Evolutionary conservation across 2,888 invertebrate species (phyloP).

Genomic region (Amblyjoppa fuscipennis): DNA sequence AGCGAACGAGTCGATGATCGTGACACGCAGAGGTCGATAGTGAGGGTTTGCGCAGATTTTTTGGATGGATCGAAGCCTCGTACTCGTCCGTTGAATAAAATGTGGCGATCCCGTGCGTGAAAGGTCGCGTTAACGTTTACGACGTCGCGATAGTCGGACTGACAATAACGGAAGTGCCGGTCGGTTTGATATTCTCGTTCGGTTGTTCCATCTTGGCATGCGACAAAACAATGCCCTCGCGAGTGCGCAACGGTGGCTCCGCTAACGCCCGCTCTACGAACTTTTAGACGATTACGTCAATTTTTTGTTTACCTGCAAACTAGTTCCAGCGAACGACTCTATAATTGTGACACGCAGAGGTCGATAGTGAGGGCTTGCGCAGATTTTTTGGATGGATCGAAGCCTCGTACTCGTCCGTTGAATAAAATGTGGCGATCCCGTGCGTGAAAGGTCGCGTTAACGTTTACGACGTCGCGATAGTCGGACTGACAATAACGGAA

Average conservation of each 20-base stretch:
- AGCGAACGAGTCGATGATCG: too few relatives aligned
- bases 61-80: too few relatives aligned
- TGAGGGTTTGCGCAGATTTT: too few relatives aligned
- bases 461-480: neutral
- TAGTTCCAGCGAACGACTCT: too few relatives aligned
- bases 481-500: slow-evolving; percentile 4
- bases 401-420: neutral
- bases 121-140: neutral
- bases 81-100: neutral
- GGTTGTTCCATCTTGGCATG: neutral
- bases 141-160: neutral
- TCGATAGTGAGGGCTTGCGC: too few relatives aligned
- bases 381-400: too few relatives aligned
- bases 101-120: too few relatives aligned
- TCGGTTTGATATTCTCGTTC: slow-evolving; percentile 33
- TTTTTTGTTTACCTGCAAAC: slow-evolving; percentile 25
- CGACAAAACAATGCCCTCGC: slow-evolving; percentile 35
- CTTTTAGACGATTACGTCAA: slow-evolving; percentile 52
- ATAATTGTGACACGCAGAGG: too few relatives aligned
- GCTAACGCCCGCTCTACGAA: slow-evolving; percentile 36
- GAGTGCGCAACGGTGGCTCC: neutral
- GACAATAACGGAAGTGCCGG: slow-evolving; percentile 7
- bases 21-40: too few relatives aligned
- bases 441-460: neutral
- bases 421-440: too few relatives aligned